Conservation (phyloP, 1,140 invertebrate genomes). For the Himalopsyche phryganea region DNA sequence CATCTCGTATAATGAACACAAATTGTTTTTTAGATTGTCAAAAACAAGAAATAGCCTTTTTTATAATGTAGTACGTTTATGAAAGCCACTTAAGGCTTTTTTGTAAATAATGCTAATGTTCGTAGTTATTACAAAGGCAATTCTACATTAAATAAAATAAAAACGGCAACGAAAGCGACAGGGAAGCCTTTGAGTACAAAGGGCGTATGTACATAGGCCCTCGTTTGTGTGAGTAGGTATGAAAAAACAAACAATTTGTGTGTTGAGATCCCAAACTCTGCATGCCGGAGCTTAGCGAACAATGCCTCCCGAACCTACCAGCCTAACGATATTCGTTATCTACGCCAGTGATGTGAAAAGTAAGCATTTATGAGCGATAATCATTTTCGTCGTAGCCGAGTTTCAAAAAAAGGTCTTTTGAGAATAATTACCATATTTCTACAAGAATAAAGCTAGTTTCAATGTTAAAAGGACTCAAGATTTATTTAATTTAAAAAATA, state of each 20-base stretch:
- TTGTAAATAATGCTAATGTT: neutral
- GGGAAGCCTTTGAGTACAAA: constrained; percentile 1
- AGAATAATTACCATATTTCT: no score
- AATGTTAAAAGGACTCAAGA: no score
- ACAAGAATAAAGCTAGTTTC: no score
- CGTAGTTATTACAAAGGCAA: neutral
- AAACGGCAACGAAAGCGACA: constrained; percentile 1
- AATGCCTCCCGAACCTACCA: neutral
- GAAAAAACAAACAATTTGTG: constrained; percentile 10
- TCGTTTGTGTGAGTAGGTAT: neutral
- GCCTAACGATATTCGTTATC: constrained; percentile 17
- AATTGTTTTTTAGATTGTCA: neutral
- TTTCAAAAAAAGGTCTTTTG: no score
- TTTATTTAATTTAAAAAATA: no score
- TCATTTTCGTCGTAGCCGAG: no score
- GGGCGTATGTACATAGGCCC: neutral
- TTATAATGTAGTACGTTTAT: no score
- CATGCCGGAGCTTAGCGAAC: neutral
- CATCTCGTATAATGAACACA: neutral
- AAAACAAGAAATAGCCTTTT: neutral
- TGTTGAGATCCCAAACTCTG: constrained; percentile 2
- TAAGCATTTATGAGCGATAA: no score
- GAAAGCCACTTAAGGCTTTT: no score
- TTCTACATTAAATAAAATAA: neutral
- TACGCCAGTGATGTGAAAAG: neutral